Conservation (phyloP, 2,797 vertebrate species). For the Discoglossus pictus region DNA sequence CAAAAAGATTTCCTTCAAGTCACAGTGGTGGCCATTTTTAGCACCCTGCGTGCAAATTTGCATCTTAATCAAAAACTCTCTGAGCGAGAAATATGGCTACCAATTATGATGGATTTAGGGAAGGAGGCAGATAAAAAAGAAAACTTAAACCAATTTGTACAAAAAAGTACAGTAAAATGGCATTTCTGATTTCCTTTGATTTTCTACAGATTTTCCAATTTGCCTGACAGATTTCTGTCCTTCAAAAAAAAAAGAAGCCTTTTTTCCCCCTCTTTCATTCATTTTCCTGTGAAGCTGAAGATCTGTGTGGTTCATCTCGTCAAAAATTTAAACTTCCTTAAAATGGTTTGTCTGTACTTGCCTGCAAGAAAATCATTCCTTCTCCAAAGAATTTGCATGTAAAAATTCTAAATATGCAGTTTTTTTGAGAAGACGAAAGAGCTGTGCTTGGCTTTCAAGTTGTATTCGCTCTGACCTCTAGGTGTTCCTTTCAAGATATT, state of each 20-base stretch:
- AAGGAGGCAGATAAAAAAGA: no score
- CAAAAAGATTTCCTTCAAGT: no score
- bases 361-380: slow-evolving; percentile 56
- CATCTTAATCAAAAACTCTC: no score
- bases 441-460: slow-evolving; percentile 60
- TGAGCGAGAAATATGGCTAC: no score
- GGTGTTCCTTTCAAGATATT: slow-evolving; percentile 27
- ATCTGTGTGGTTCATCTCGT: slow-evolving; percentile 61
- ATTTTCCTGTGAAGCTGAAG: slow-evolving; percentile 48
- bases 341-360: slow-evolving; percentile 56
- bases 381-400: slow-evolving; percentile 64
- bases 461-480: slow-evolving; percentile 60
- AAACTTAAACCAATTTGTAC: no score
- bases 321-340: slow-evolving; percentile 63
- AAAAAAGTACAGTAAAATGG: no score
- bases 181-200: not conserved
- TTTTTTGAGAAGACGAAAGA: slow-evolving; percentile 59
- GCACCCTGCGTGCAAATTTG: no score
- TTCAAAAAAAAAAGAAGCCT: slow-evolving; percentile 1
- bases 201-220: slow-evolving; percentile 5
- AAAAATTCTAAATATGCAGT: slow-evolving; percentile 66
- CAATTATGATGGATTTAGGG: no score
- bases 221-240: slow-evolving; percentile 14
- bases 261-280: slow-evolving; percentile 10
- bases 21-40: no score